Conservation (phyloP, 2,888 invertebrate genomes). For the Creontiades dilutus region DNA sequence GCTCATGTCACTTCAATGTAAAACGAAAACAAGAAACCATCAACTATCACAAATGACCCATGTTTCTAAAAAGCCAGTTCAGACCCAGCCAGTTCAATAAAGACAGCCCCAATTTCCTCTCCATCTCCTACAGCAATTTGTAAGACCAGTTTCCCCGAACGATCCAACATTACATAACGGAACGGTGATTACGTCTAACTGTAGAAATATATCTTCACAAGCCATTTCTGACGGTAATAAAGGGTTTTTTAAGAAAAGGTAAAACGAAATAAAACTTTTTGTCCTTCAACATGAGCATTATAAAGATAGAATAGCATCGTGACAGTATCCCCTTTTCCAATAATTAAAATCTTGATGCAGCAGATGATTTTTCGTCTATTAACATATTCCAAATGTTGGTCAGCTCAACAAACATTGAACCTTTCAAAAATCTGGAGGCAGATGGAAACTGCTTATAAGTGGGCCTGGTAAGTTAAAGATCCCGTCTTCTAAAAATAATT, state of each 20-base stretch:
- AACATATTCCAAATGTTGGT: too few species aligned
- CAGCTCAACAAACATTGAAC: too few species aligned
- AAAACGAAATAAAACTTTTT: too few species aligned
- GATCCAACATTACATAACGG: slow-evolving; percentile 35
- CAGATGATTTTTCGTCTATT: too few species aligned
- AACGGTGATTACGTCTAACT: slow-evolving; percentile 17
- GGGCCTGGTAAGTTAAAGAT: too few species aligned
- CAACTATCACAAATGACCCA: neutral
- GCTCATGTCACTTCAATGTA: neutral
- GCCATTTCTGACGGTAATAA: slow-evolving; percentile 18
- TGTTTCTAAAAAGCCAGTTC: neutral
- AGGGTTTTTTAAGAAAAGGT: neutral
- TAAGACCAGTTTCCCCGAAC: slow-evolving; percentile 2
- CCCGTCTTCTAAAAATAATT: too few species aligned
- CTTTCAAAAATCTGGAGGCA: too few species aligned
- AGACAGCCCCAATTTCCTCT: slow-evolving; percentile 26
- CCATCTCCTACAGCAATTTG: neutral
- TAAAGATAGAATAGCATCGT: too few species aligned
- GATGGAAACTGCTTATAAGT: too few species aligned
- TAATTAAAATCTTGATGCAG: too few species aligned
- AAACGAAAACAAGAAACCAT: neutral
- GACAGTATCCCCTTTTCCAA: too few species aligned
- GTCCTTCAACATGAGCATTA: too few species aligned
- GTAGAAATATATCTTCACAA: slow-evolving; percentile 30
- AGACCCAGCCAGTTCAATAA: neutral